Evolutionary conservation across 2,113 vertebrate genomes (phyloP), one percentile per base, ranked within the genome.

Genomic region (Pterocles orientalis): DNA sequence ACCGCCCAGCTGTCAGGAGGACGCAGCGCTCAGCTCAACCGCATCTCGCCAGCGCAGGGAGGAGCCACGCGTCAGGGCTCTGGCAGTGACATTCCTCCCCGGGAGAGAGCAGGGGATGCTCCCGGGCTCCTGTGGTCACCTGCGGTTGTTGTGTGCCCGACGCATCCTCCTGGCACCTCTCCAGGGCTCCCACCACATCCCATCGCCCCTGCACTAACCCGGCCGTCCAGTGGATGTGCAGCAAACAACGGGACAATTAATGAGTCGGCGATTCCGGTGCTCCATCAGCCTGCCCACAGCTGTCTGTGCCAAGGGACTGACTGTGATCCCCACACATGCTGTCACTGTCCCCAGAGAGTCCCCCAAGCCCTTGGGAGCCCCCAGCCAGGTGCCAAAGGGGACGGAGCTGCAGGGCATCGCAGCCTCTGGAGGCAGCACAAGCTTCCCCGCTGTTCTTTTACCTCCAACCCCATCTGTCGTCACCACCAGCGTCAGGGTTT

Each of bases 81-180:
- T 45, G 15, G 39, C 2, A 0, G 16, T 2, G 21, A 54, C 29
- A 14, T 21, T 21, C 39, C 65, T 21, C 17, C 43, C 26, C 1
- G 2, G 26, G 39, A 69, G 41, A 26, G 84, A 53, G 0, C 4
- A 14, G 23, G 34, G 1, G 24, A 79, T 18, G 66, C 65, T 79
- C 48, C 51, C 0, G 6, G 18, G 51, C 36, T 64, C 50, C 56
- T 5, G 4, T 3, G 4, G 50, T 24, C 50, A 31, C 26, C 34
- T 3, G 1, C 1, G 9, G 26, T 31, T 29, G 58, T 16, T 4
- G 1, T 10, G 7, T 14, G 28, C 14, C 23, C 3, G 1, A n/a
- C 18, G n/a, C 39, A 9, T 50, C 73, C 56, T 71, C 34, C 26
- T 3, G 24, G 58, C 16, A 26, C 25, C 75, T 61, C 75, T 43